Conservation (phyloP, 1,140 invertebrate species). For the Aradophagus sp. region DNA sequence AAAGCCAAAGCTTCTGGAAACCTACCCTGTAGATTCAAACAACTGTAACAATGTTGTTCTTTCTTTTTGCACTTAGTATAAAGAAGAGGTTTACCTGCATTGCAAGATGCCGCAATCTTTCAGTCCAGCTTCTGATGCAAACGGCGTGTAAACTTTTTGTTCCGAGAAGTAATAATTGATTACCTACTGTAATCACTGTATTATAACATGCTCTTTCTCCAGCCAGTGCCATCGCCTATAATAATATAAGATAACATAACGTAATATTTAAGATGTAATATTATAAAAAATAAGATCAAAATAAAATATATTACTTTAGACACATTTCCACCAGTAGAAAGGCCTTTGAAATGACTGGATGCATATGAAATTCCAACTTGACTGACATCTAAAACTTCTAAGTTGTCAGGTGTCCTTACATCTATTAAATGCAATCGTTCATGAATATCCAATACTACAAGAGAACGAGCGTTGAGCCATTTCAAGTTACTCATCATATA, state of each 20-base stretch:
- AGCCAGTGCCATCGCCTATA: conserved; percentile 86
- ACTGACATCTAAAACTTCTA: conserved; percentile 88
- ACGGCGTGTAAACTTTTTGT: conserved; percentile 87
- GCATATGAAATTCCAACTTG: conserved; percentile 91
- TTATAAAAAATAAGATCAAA: conserved; percentile 9
- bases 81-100: conserved; percentile 75
- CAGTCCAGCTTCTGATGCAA: conserved; percentile 87
- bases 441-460: conserved; percentile 88
- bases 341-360: conserved; percentile 93
- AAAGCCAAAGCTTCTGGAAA: conserved; percentile 80
- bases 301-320: conserved; percentile 70
- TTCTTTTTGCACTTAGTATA: no score
- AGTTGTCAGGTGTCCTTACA: conserved; percentile 88
- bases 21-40: conserved; percentile 73
- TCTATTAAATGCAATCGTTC: conserved; percentile 93
- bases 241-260: no score
- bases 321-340: conserved; percentile 86
- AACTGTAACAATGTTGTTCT: no score
- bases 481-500: conserved; percentile 84
- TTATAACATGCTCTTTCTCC: conserved; percentile 94
- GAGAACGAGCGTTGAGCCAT: conserved; percentile 91
- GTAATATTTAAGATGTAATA: no score
- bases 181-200: conserved; percentile 87
- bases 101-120: conserved; percentile 83
- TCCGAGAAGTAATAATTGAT: conserved; percentile 89